Evolutionary conservation across 2,888 invertebrate species (phyloP), one percentile per base, ranked within the genome.

Genomic region (Oscheius sp.): DNA sequence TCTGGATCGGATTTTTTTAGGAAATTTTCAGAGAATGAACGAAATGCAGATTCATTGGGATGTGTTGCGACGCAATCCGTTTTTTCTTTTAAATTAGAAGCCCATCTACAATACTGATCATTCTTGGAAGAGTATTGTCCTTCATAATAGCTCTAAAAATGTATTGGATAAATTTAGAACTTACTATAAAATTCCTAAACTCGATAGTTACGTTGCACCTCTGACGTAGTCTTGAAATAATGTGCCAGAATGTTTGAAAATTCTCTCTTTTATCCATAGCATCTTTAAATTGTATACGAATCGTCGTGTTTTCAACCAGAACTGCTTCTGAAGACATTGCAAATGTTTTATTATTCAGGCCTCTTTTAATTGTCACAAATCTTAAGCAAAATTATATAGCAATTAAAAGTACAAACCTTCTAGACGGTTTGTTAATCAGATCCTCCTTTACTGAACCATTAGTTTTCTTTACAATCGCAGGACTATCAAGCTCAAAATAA

Each of bases 141-240:
- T 48, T 12, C 23, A 48, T 23, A 48, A 23, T 6, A 25, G 20
- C 4, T 17, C 48, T 53, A 15, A 61, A 61, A 42, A 20, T 29
- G n/a, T 6, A 3, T 12, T 37, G 6, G 5, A 46, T 12, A 64
- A 3, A 31, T 27, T 57, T 4, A n/a, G n/a, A n/a, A 6, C 27
- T 46, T 29, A 68, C 68, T 8, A 61, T 61, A 15, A 68, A 34
- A 3, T 20, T 45, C 20, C n/a, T 15, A 34, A 78, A 80, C 42
- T 80, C 80, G 34, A 78, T 74, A 12, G 76, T 69, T 15, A 75
- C 55, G 15, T 72, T 70, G 8, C 71, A 73, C n/a, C 80, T 71
- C 12, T 55, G 23, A 6, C 78, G 71, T 1, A 80, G 63, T 31
- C 80, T 71, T 37, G 78, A 78, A 12, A 80, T 33, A 23, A 78